Percentiles rank a stretch among this genome's conserved stretches.
Conservation (phyloP, 1,140 invertebrate species). For the Parapsyche elsis region DNA sequence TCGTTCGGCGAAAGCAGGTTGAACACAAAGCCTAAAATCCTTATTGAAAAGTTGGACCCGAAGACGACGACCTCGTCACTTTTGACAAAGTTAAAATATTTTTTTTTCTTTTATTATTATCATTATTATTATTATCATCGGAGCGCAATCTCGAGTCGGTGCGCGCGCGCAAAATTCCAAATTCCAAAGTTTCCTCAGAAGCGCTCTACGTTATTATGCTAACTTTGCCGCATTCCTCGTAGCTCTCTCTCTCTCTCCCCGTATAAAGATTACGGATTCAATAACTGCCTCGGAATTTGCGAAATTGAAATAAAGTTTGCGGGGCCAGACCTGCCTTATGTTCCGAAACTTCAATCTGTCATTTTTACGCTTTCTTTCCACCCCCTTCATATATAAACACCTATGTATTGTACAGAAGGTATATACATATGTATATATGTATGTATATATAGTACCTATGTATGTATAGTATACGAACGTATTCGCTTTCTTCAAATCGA, state of each 20-base stretch:
- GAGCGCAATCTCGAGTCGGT: no score
- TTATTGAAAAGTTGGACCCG: slow-evolving; percentile 20
- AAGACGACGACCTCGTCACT: slow-evolving; percentile 4
- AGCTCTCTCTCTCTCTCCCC: neutral
- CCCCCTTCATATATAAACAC: no score
- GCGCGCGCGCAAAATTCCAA: neutral
- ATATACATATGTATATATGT: no score
- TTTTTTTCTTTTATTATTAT: no score
- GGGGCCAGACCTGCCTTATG: slow-evolving; percentile 1
- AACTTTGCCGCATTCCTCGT: slow-evolving; percentile 21
- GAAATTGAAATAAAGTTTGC: slow-evolving; percentile 24
- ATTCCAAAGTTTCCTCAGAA: neutral
- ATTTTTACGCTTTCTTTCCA: no score
- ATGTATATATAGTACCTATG: no score
- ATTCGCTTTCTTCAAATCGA: no score
- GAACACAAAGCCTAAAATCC: slow-evolving; percentile 22
- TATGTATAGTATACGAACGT: no score
- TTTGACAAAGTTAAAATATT: slow-evolving; percentile 17
- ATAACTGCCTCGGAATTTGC: slow-evolving; percentile 25
- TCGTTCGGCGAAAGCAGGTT: neutral
- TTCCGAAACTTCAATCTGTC: neutral
- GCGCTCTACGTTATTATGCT: neutral
- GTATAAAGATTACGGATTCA: slow-evolving; percentile 23
- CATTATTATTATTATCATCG: no score
- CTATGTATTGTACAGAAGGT: no score